These are phyloP conservation scores for Clanis bilineata DNA, from an alignment of 2,888 invertebrate species.

Conservation along the genomic window DNA sequence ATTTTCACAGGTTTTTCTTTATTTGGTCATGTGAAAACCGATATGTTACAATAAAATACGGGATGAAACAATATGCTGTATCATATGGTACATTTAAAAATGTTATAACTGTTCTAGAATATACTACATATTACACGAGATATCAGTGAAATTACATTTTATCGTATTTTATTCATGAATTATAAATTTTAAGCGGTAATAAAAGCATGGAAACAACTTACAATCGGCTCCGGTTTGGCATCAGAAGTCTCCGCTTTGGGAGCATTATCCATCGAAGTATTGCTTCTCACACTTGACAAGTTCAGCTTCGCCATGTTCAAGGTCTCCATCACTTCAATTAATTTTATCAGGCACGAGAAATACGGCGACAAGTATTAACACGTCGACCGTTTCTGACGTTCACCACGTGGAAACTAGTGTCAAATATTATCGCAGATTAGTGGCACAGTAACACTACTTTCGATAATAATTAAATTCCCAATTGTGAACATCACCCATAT, in stretches of 20 bases:
- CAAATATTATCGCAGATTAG: slow-evolving; percentile 47
- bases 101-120: neutral
- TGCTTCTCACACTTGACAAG: slow-evolving; percentile 64
- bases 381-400: slow-evolving; percentile 71
- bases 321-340: slow-evolving; percentile 61
- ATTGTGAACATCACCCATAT: slow-evolving; percentile 41
- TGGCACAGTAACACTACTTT: slow-evolving; percentile 34
- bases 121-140: neutral
- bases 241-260: slow-evolving; percentile 51
- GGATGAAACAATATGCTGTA: neutral
- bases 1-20: slow-evolving; percentile 19
- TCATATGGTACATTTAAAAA: slow-evolving; percentile 4
- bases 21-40: slow-evolving; percentile 41
- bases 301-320: slow-evolving; percentile 73
- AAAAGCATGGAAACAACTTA: slow-evolving; percentile 39
- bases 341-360: slow-evolving; percentile 44
- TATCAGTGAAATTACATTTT: neutral
- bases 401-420: slow-evolving; percentile 79
- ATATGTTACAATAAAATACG: slow-evolving; percentile 24
- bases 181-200: neutral
- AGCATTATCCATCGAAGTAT: slow-evolving; percentile 48
- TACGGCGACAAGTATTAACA: slow-evolving; percentile 57
- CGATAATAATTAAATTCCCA: slow-evolving; percentile 15
- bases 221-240: slow-evolving; percentile 55
- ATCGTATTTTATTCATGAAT: slow-evolving; percentile 15